Evolutionary conservation across 2,888 invertebrate genomes (phyloP).

Genomic region (Plebejus anna): DNA sequence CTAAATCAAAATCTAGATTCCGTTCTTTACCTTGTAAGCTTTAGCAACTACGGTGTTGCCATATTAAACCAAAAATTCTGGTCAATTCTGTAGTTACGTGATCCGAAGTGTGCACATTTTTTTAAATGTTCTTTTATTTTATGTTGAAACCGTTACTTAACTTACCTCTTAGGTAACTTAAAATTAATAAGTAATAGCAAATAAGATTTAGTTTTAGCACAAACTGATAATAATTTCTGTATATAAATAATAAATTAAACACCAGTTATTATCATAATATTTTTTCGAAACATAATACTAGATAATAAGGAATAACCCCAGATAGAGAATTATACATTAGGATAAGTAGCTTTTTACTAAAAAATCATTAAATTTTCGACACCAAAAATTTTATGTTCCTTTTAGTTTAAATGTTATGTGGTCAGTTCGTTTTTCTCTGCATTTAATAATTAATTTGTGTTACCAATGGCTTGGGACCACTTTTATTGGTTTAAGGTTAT

Average conservation of each 20-base stretch:
- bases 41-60: neutral
- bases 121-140: neutral
- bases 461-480: conserved; percentile 23
- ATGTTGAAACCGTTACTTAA: neutral
- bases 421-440: neutral
- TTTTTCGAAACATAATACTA: neutral
- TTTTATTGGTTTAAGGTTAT: conserved; percentile 6
- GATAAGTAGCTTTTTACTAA: neutral
- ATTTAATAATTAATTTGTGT: conserved; percentile 5
- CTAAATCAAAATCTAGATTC: neutral
- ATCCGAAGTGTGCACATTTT: neutral
- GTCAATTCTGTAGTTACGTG: neutral
- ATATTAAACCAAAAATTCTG: neutral
- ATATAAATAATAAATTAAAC: neutral
- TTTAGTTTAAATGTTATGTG: neutral
- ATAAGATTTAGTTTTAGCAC: neutral
- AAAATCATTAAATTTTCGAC: neutral
- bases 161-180: neutral
- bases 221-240: conserved; percentile 1
- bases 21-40: neutral
- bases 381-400: conserved; percentile 22
- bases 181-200: neutral
- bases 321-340: conserved; percentile 11
- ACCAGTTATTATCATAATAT: neutral
- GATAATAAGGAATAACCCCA: conserved; percentile 21